Base-by-base conservation (phyloP, 30 jellyfish, hydroid and myxozoan species). In the Turritopsis dohrnii region DNA sequence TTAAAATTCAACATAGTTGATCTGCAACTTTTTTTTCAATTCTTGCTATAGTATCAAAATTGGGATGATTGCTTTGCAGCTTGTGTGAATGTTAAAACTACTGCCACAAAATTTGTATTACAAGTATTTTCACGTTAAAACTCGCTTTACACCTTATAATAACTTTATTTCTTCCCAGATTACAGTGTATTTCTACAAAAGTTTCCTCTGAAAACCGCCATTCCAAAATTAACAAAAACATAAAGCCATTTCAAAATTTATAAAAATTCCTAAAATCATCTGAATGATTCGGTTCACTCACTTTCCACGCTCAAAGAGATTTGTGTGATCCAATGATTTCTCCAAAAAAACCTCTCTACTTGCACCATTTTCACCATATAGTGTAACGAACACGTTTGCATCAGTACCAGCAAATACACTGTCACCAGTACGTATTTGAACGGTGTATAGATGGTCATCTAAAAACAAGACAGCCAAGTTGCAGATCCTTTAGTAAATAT, bases 371-470 rank as follows among this genome's bases (percentile, higher is more conserved):
- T 27, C 21, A 16, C 87, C 87, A 65, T 52, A 53, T 19, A 80
- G 53, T 21, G 79, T 53, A 1, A 80, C 53, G 28, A 71, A 80
- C 20, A 80, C 87, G 27, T 80, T 80, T 13, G 87, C 87, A 52
- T 71, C 83, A 18, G 87, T 80, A 7, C 87, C 87, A 21, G 87
- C 79, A 80, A 53, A 80, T 0, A 0, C 23, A 18, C 26, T 52
- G 87, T 80, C 79, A 52, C 87, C 87, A 41, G 87, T 80, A 29
- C 53, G 81, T 17, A 29, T 19, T 25, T 18, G 1, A 18, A 77
- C 18, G 0, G 71, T 26, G 28, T 77, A 77, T 21, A 21, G 30
- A 69, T 19, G 77, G 0, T 69, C 77, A 27, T 17, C 77, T 69
- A 27, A n/a, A 69, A 69, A 0, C 9, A 21, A 69, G 19, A 69